Percentiles rank a stretch among this genome's conserved stretches.
These are phyloP conservation scores for Eupsilia transversa DNA, from an alignment of 2,888 invertebrate species.

Conservation along the genomic window DNA sequence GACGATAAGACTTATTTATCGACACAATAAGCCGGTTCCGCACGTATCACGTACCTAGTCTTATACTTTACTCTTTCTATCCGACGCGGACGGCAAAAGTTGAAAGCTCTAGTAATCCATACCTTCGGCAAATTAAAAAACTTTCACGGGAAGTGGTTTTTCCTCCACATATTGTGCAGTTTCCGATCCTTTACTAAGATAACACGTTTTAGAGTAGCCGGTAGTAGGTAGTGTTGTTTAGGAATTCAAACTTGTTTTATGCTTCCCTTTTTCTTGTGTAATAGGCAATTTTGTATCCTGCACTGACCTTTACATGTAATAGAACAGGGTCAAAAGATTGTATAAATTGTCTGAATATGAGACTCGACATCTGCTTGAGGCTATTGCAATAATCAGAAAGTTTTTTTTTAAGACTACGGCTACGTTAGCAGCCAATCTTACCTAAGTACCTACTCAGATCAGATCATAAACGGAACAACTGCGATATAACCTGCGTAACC, in stretches of 20 bases:
- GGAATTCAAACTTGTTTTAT: not conserved
- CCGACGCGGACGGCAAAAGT: constrained; percentile 27
- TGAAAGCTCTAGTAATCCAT: constrained; percentile 50
- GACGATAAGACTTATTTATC: not conserved
- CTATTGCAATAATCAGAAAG: not conserved
- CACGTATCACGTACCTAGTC: constrained; percentile 10
- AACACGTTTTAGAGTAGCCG: constrained; percentile 7
- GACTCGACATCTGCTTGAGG: not conserved
- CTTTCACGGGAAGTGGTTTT: constrained; percentile 34
- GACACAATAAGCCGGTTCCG: constrained; percentile 10
- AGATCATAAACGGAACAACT: not conserved
- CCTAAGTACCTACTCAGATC: not conserved
- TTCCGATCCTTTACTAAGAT: constrained; percentile 18
- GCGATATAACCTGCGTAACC: too few species aligned
- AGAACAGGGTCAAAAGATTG: not conserved
- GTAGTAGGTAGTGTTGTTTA: not conserved
- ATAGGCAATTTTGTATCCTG: not conserved
- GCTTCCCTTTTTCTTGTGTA: too few species aligned
- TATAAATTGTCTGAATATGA: not conserved
- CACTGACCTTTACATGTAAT: not conserved
- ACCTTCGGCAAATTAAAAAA: constrained; percentile 53
- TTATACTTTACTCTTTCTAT: not conserved
- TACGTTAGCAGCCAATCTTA: not conserved
- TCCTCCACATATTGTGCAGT: constrained; percentile 31
- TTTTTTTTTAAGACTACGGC: too few species aligned